Evolutionary conservation across 2,888 invertebrate species (phyloP).

Genomic region (Lycophotia porphyrea): DNA sequence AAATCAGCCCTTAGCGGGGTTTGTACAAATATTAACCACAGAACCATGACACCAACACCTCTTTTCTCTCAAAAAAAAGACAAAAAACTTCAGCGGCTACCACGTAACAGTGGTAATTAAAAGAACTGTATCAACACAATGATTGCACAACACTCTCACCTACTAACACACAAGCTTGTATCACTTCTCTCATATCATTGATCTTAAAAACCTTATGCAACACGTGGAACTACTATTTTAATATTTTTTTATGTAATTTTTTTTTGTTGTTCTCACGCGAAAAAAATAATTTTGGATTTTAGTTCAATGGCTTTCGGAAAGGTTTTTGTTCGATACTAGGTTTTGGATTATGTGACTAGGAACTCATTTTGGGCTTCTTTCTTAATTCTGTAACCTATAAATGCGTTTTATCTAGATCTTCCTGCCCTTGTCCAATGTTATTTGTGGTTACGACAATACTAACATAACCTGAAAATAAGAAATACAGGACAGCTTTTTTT

Average conservation of each 20-base stretch:
- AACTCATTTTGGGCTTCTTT: background rate
- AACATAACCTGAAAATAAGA: too few species aligned
- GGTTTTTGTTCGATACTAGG: background rate
- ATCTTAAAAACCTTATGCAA: constrained; percentile 63
- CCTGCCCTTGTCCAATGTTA: too few species aligned
- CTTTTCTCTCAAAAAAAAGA: background rate
- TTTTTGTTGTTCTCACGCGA: constrained; percentile 46
- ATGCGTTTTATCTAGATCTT: background rate
- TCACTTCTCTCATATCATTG: constrained; percentile 57
- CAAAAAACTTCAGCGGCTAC: background rate
- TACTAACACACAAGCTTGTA: constrained; percentile 74
- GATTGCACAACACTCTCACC: constrained; percentile 68
- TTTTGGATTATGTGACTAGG: constrained; percentile 2
- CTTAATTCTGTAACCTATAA: background rate
- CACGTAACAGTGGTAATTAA: constrained; percentile 58
- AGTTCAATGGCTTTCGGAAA: constrained; percentile 27
- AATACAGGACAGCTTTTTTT: too few species aligned
- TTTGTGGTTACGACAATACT: too few species aligned
- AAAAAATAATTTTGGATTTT: background rate
- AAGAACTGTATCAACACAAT: constrained; percentile 62
- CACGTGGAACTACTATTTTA: constrained; percentile 49
- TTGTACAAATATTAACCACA: background rate
- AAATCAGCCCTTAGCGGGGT: background rate
- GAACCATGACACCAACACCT: constrained; percentile 2
- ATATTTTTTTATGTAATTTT: constrained; percentile 43